A percentile compares a stretch with the other conserved stretches of the same genome.
Evolutionary conservation across 2,797 vertebrate species (phyloP).

Genomic region (Pangasius larnaudii): DNA sequence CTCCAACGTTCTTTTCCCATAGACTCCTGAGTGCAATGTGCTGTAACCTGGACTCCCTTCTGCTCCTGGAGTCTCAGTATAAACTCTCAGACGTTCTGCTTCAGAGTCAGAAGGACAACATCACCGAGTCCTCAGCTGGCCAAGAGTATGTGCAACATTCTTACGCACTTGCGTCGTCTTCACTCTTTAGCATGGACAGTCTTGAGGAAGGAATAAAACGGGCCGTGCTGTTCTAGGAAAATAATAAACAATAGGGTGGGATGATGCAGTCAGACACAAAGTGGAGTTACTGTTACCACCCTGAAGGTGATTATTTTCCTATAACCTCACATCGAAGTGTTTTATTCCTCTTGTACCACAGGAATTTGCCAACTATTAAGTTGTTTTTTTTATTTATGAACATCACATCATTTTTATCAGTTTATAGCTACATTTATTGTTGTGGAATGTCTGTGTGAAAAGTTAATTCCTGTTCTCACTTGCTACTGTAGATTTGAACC

Average conservation of each 20-base stretch:
- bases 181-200: background rate
- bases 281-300: background rate
- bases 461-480: background rate
- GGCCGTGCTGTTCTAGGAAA: background rate
- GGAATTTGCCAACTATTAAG: background rate
- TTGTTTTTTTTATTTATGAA: background rate
- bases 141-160: constrained; percentile 73
- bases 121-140: constrained; percentile 68
- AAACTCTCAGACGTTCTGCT: constrained; percentile 85
- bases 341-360: background rate
- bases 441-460: background rate
- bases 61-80: constrained; percentile 91
- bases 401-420: background rate
- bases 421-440: background rate
- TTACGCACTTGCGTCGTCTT: background rate
- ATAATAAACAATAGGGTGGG: background rate
- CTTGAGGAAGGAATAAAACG: background rate
- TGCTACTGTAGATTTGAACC: background rate
- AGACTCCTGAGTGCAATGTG: constrained; percentile 90
- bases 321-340: background rate
- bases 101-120: constrained; percentile 84
- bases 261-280: background rate
- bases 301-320: background rate
- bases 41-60: constrained; percentile 88
- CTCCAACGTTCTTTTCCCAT: constrained; percentile 23